These are phyloP conservation scores for Agrenia bidenticulata DNA, from an alignment of 2,888 invertebrate species.

Conservation along the genomic window DNA sequence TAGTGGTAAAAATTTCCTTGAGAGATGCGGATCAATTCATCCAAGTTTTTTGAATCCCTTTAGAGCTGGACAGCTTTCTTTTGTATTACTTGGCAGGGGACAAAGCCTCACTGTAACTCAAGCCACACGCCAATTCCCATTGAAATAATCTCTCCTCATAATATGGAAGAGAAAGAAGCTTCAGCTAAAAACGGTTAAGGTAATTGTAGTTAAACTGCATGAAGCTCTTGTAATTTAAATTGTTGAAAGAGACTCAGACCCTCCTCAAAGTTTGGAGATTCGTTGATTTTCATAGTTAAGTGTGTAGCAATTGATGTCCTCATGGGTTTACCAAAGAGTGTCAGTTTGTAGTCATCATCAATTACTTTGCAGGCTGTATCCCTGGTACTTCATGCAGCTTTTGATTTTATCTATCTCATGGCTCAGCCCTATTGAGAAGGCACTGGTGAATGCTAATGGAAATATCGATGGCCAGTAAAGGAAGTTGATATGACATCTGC, in stretches of 20 bases:
- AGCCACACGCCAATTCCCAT: conserved; percentile 26
- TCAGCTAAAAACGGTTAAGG: not conserved
- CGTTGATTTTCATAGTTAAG: no score
- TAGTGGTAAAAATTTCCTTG: not conserved
- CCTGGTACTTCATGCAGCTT: not conserved
- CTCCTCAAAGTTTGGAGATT: not conserved
- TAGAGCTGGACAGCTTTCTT: conserved; percentile 5
- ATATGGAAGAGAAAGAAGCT: no score
- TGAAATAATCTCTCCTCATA: not conserved
- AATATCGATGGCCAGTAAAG: not conserved
- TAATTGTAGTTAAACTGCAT: not conserved
- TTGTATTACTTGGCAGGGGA: conserved; percentile 21
- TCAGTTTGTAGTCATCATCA: not conserved
- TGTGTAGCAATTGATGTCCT: no score
- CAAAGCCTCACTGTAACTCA: not conserved
- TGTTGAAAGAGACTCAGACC: not conserved
- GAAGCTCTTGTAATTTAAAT: no score
- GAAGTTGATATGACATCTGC: conserved; percentile 4
- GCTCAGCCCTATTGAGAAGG: no score
- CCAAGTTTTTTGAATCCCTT: not conserved
- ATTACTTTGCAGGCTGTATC: conserved; percentile 4
- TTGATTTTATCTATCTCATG: not conserved
- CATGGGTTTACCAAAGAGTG: no score
- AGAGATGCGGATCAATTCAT: conserved; percentile 1
- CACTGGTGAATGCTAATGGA: conserved; percentile 8